Base-by-base conservation (phyloP, 2,888 invertebrate genomes). In the Andricus quercusramuli region DNA sequence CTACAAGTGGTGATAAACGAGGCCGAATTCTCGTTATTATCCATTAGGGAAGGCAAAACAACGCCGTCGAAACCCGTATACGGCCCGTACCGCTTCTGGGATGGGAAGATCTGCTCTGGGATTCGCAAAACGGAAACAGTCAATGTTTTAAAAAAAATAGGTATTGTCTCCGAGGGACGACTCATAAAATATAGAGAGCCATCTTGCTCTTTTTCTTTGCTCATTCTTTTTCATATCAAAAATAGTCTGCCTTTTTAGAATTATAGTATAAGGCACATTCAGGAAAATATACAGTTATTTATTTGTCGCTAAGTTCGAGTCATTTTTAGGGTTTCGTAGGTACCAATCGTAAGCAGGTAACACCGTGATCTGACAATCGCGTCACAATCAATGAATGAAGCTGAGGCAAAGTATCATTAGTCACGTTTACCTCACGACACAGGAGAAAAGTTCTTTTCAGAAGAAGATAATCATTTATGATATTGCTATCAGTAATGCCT, bases 1-100 rank as follows among this genome's bases (percentile, higher is more conserved):
- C 91, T 90, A 92, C 91, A 92, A 91, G 91, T 92, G 91, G 91
- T 91, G 91, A 91, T 91, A 91, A 91, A 91, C 88, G 91, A 90
- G 91, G 90, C 89, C 88, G 89, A 90, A 90, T 89, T 88, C 82
- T 83, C 83, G 79, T 83, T 78, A 82, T 81, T 81, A 81, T 81
- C 80, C 82, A 84, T 82, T 81, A 78, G 68, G 37, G 84, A 78
- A 83, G 82, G 81, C 80, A 82, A 81, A 82, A 79, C 80, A 81
- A 80, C 83, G 79, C 80, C 81, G 79, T 47, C 47, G 67, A 84
- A 84, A 80, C 68, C 80, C 29, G 80, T 79, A 79, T 81, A 78
- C 81, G 79, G 74, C 80, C 81, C 81, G 80, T 81, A 37, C 64
- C 56, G 65, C 81, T 82, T 78, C 82, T 77, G 79, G 70, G 47